These are phyloP conservation scores for Schizothorax lantsangensis DNA, from an alignment of 2,797 vertebrate species.

Conservation along the genomic window DNA sequence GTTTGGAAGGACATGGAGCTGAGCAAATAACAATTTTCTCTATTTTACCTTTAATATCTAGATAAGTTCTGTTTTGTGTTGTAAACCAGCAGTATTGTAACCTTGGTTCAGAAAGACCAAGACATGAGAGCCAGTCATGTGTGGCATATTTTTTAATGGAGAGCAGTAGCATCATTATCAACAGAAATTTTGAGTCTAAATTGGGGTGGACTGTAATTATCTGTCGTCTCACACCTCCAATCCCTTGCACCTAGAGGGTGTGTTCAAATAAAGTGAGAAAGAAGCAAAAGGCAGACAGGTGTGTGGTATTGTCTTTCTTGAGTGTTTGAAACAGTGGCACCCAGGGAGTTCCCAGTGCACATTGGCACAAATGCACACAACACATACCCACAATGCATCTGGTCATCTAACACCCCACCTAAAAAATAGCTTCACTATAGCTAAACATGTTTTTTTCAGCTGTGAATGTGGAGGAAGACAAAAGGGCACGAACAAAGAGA, in stretches of 20 bases:
- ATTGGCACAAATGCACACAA: constrained; percentile 22
- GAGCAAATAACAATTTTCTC: background rate
- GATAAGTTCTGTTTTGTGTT: background rate
- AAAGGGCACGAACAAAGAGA: constrained; percentile 41
- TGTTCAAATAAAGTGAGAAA: constrained; percentile 31
- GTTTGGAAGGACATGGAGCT: background rate
- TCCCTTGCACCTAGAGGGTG: constrained; percentile 34
- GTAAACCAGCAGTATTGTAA: background rate
- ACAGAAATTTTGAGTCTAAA: background rate
- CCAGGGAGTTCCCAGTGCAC: constrained; percentile 19
- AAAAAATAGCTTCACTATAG: constrained; percentile 32
- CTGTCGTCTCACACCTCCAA: constrained; percentile 46
- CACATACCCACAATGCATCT: constrained; percentile 30
- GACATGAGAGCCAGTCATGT: background rate
- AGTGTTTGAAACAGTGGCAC: constrained; percentile 35
- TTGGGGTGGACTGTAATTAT: constrained; percentile 28
- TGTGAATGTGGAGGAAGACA: constrained; percentile 40
- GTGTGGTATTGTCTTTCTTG: constrained; percentile 33
- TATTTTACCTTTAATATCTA: constrained; percentile 34
- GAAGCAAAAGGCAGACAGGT: constrained; percentile 32
- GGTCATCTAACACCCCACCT: constrained; percentile 23
- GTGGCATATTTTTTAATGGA: background rate
- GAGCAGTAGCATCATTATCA: constrained; percentile 8
- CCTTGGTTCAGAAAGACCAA: constrained; percentile 46
- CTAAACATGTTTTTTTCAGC: constrained; percentile 44